Percentiles rank a stretch among this genome's conserved stretches.
phyloP scores from a whole-genome alignment of 2,797 vertebrate species.

The Falco columbarius region DNA sequence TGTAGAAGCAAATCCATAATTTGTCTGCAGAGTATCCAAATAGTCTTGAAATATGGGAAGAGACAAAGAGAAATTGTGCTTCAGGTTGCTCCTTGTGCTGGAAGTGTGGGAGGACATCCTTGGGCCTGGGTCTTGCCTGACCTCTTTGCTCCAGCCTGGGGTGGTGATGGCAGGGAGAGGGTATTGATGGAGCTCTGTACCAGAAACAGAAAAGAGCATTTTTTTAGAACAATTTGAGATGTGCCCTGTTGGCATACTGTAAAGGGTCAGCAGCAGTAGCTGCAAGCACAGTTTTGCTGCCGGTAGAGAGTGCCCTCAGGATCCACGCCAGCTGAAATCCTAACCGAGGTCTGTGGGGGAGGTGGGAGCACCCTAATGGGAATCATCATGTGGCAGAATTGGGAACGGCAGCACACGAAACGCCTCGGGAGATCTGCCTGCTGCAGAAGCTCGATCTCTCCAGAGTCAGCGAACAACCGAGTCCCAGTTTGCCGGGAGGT shows the following conservation, averaged over 20 bases:
- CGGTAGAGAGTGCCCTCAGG: background rate
- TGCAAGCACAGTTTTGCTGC: background rate
- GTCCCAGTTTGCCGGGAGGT: background rate
- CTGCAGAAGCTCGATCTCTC: background rate
- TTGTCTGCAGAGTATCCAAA: background rate
- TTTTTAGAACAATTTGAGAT: background rate
- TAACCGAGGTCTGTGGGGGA: background rate
- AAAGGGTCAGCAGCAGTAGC: background rate
- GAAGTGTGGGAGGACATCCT: background rate
- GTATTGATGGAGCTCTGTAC: background rate
- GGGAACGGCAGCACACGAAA: background rate
- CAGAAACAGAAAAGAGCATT: background rate
- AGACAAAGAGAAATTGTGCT: background rate
- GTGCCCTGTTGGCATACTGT: background rate
- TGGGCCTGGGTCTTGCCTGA: background rate
- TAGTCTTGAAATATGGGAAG: background rate
- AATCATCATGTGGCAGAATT: background rate
- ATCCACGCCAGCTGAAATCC: background rate
- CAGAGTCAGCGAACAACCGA: background rate
- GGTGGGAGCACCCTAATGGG: background rate
- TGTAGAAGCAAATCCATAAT: background rate
- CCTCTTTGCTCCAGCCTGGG: background rate
- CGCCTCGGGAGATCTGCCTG: background rate
- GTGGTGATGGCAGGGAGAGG: too few species aligned
- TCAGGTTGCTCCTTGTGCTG: background rate